These are phyloP conservation scores for Nannobrachium achirus DNA, from an alignment of 2,113 vertebrate species.

Conservation along the genomic window DNA sequence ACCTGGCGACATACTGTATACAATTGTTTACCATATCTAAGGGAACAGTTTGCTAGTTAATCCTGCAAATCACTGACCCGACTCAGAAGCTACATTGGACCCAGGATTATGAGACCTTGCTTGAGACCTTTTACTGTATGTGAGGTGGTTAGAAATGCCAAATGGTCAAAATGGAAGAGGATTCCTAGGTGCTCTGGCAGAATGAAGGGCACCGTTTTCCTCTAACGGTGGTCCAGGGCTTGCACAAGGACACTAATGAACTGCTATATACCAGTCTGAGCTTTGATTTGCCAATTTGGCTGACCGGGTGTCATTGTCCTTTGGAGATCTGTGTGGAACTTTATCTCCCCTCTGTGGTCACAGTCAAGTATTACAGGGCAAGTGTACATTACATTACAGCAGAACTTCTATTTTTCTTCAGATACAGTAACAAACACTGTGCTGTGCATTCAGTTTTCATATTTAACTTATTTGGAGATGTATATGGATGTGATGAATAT, in stretches of 20 bases:
- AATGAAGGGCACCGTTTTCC: no score
- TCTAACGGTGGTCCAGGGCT: conserved; percentile 7
- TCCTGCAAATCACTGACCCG: neutral
- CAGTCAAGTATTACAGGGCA: conserved; percentile 38
- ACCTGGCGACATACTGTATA: neutral
- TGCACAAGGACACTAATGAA: conserved; percentile 6
- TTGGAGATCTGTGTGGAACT: conserved; percentile 22
- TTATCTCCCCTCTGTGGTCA: conserved; percentile 49
- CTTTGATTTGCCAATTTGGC: conserved; percentile 3
- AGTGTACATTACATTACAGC: conserved; percentile 1
- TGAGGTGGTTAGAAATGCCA: neutral
- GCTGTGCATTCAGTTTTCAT: conserved; percentile 36
- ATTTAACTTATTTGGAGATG: conserved; percentile 60
- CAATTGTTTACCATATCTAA: neutral
- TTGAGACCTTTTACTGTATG: neutral
- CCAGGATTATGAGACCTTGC: conserved; percentile 8
- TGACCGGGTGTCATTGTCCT: conserved; percentile 9
- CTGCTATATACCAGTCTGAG: conserved; percentile 20
- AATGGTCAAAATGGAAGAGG: conserved; percentile 11
- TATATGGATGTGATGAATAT: conserved; percentile 48
- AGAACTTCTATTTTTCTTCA: neutral
- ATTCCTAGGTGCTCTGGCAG: no score
- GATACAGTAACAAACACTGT: neutral
- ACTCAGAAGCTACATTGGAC: conserved; percentile 5
- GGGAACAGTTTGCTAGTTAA: neutral